Percentiles rank a stretch among this genome's conserved stretches.
Conservation (phyloP, 2,113 vertebrate species). For the Tachuris rubrigastra region DNA sequence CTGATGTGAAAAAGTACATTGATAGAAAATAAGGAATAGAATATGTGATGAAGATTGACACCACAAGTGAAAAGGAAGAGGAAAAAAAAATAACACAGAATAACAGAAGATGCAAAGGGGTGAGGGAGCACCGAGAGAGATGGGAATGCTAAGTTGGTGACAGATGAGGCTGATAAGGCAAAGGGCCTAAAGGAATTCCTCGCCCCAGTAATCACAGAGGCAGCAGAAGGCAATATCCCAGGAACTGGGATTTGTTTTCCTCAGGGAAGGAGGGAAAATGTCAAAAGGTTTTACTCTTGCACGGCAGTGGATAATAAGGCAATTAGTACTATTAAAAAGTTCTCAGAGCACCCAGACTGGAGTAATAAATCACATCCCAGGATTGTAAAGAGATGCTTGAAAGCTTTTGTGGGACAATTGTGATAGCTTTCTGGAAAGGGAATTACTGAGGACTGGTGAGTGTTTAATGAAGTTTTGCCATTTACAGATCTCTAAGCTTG, state of each 20-base stretch:
- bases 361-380: slow-evolving; percentile 24
- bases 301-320: slow-evolving; percentile 51
- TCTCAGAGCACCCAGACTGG: neutral
- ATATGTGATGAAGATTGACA: slow-evolving; percentile 17
- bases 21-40: slow-evolving; percentile 36
- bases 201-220: slow-evolving; percentile 55
- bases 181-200: slow-evolving; percentile 52
- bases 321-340: slow-evolving; percentile 54
- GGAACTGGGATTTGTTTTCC: slow-evolving; percentile 48
- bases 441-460: neutral
- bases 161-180: slow-evolving; percentile 47
- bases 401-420: neutral
- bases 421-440: neutral
- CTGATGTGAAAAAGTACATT: neutral
- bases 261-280: slow-evolving; percentile 53
- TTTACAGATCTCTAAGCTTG: neutral
- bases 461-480: neutral
- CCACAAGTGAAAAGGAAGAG: neutral
- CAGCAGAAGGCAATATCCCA: slow-evolving; percentile 58
- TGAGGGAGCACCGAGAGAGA: neutral
- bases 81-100: neutral
- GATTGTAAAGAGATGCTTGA: neutral
- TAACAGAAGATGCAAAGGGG: neutral
- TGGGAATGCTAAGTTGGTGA: slow-evolving; percentile 38
- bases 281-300: slow-evolving; percentile 56